Conservation (phyloP, 37 sponge, comb jelly and placozoan genomes). For the Dysidea cf. avara region DNA sequence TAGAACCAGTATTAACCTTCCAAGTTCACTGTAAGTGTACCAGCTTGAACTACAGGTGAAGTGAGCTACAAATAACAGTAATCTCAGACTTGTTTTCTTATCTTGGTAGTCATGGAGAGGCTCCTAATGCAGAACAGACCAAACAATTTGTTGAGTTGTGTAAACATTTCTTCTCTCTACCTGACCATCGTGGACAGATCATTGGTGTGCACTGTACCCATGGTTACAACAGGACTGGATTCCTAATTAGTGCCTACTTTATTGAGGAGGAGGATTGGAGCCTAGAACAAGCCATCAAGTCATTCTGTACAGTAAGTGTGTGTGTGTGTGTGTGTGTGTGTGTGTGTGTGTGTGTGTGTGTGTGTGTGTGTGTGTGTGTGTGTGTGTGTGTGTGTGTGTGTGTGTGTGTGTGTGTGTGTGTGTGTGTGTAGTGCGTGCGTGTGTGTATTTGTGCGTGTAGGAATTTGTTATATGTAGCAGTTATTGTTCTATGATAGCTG, state of each 20-base stretch:
- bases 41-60: too few relatives aligned
- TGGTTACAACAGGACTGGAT: conserved; percentile 98
- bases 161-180: conserved; percentile 39
- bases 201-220: conserved; percentile 98
- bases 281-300: too few relatives aligned
- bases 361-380: conserved; percentile 37
- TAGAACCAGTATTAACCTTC: too few relatives aligned
- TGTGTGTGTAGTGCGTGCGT: too few relatives aligned
- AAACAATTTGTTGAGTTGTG: conserved; percentile 47
- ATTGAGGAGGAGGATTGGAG: conserved; percentile 85
- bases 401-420: conserved; percentile 3
- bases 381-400: conserved; percentile 6
- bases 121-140: conserved; percentile 74
- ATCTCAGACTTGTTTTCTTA: too few relatives aligned
- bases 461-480: not conserved
- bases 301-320: not conserved
- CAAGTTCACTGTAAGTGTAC: too few relatives aligned
- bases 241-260: conserved; percentile 81
- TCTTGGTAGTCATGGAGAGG: conserved; percentile 63
- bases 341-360: conserved; percentile 33
- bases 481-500: too few relatives aligned
- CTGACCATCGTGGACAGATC: conserved; percentile 63
- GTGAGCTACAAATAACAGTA: too few relatives aligned
- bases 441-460: not conserved
- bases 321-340: conserved; percentile 30